A percentile compares a stretch with the other conserved stretches of the same genome.
Conservation (phyloP, 2,113 vertebrate genomes). For the Psittacula cyanocephala region DNA sequence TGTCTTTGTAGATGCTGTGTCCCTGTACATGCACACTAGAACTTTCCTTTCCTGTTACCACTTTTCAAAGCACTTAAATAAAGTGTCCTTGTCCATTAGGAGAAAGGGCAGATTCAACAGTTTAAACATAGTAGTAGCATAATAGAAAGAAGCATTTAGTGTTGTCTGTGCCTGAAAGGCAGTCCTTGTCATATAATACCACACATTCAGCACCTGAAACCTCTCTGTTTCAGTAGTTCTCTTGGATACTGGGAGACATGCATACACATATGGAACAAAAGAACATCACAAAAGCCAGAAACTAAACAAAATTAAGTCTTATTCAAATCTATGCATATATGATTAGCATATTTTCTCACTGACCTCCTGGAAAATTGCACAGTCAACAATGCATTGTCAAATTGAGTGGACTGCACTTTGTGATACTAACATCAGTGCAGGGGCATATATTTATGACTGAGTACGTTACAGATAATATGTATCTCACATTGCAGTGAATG, state of each 20-base stretch:
- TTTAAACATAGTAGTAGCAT: background rate
- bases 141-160: background rate
- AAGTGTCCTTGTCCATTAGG: background rate
- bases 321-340: background rate
- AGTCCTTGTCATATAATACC: background rate
- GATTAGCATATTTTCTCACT: background rate
- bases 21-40: background rate
- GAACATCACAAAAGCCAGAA: background rate
- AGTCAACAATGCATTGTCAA: background rate
- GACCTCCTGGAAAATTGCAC: background rate
- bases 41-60: constrained; percentile 23
- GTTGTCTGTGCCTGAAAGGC: background rate
- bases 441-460: background rate
- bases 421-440: background rate
- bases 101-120: constrained; percentile 10
- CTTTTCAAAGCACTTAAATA: constrained; percentile 28
- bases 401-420: background rate
- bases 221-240: background rate
- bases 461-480: background rate
- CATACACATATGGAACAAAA: background rate
- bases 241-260: background rate
- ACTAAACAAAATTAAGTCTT: background rate
- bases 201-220: background rate
- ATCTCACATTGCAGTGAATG: background rate
- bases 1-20: background rate